Percentiles rank a stretch among this genome's conserved stretches.
Conservation (phyloP, 2,113 vertebrate genomes). For the Elephantulus edwardii region DNA sequence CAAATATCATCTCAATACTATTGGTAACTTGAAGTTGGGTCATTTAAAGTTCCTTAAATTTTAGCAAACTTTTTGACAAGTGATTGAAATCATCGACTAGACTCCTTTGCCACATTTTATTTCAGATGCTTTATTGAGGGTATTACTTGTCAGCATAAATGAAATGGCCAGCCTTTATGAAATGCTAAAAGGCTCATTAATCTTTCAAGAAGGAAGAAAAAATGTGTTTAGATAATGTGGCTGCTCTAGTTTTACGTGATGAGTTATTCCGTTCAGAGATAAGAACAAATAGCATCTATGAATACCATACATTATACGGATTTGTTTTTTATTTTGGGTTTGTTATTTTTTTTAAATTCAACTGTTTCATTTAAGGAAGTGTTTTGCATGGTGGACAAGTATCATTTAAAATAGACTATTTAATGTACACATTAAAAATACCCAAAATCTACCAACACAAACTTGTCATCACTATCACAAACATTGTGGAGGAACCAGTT, state of each 20-base stretch:
- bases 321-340: too few relatives aligned
- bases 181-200: slow-evolving; percentile 14
- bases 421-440: not conserved
- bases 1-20: not conserved
- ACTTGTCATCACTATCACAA: not conserved
- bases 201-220: slow-evolving; percentile 21
- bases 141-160: slow-evolving; percentile 10
- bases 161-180: not conserved
- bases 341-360: slow-evolving; percentile 38
- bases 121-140: not conserved
- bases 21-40: not conserved
- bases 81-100: slow-evolving; percentile 25
- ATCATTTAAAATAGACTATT: not conserved
- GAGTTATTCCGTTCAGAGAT: not conserved
- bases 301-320: not conserved
- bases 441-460: too few relatives aligned
- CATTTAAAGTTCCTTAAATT: slow-evolving; percentile 6
- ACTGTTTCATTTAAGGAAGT: not conserved
- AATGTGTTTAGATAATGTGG: not conserved
- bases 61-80: slow-evolving; percentile 45
- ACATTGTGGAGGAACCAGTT: not conserved
- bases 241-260: not conserved
- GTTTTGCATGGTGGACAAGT: not conserved
- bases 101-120: not conserved
- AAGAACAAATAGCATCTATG: not conserved